Conservation (phyloP, 2,113 vertebrate genomes). For the Meleagris gallopavo region DNA sequence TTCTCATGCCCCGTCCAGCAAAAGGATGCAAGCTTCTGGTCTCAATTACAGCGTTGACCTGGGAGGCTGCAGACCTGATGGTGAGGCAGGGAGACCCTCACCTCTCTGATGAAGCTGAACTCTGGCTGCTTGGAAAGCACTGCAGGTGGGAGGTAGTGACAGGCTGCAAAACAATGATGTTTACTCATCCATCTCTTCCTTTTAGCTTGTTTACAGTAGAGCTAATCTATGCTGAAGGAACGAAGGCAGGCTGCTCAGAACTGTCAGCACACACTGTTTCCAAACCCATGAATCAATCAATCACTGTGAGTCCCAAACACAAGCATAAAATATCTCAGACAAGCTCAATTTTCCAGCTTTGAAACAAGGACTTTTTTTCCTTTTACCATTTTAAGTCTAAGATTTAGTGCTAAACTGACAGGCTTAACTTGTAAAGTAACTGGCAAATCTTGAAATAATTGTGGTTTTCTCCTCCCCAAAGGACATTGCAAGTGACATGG, state of each 20-base stretch:
- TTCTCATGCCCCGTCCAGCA: neutral
- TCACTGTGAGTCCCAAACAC: neutral
- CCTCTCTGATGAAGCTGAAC: neutral
- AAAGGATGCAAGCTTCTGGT: neutral
- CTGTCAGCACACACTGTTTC: neutral
- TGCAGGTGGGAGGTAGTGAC: neutral
- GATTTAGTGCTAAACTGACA: slow-evolving; percentile 4
- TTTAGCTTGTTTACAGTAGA: neutral
- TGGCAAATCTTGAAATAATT: slow-evolving; percentile 30
- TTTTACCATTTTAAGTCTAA: neutral
- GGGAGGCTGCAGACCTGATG: neutral
- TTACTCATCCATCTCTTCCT: neutral
- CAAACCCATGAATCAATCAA: neutral
- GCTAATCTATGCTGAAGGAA: neutral
- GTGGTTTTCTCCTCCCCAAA: neutral
- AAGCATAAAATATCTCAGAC: neutral
- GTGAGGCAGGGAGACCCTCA: neutral
- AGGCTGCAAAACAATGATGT: rapidly evolving
- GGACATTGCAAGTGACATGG: neutral
- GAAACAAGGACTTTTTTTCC: neutral
- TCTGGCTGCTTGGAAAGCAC: neutral
- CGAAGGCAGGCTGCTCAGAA: neutral
- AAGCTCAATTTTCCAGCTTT: neutral
- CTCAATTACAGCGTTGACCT: neutral
- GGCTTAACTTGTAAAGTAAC: slow-evolving; percentile 18